Evolutionary conservation across 2,797 vertebrate genomes (phyloP).

Genomic region (Salmo trutta): DNA sequence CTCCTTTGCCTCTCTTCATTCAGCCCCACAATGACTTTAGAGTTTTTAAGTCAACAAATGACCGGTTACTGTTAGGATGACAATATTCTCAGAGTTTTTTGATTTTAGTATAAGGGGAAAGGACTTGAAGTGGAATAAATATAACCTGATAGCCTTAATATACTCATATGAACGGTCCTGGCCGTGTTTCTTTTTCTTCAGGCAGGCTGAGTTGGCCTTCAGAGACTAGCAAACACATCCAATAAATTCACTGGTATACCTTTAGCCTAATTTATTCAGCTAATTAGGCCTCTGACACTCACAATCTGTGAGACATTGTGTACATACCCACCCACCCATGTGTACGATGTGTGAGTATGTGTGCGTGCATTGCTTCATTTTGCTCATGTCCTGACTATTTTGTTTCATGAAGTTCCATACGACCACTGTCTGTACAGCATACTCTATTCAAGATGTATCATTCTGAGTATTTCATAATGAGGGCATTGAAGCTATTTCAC

Average conservation of each 20-base stretch:
- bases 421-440: background rate
- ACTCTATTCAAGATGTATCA: background rate
- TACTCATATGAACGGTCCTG: background rate
- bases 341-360: background rate
- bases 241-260: background rate
- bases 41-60: conserved; percentile 14
- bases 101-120: background rate
- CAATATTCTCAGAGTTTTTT: background rate
- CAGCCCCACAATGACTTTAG: background rate
- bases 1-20: background rate
- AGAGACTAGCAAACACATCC: background rate
- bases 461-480: background rate
- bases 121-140: background rate
- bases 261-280: background rate
- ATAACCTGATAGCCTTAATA: background rate
- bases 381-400: background rate
- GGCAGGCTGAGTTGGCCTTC: background rate
- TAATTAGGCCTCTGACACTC: background rate
- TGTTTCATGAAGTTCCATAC: background rate
- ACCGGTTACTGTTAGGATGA: background rate
- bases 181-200: background rate
- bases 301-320: background rate
- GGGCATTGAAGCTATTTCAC: background rate
- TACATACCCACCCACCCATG: background rate
- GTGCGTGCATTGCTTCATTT: background rate